phyloP scores from a whole-genome alignment of 2,113 vertebrate species.

The Upupa epops region DNA sequence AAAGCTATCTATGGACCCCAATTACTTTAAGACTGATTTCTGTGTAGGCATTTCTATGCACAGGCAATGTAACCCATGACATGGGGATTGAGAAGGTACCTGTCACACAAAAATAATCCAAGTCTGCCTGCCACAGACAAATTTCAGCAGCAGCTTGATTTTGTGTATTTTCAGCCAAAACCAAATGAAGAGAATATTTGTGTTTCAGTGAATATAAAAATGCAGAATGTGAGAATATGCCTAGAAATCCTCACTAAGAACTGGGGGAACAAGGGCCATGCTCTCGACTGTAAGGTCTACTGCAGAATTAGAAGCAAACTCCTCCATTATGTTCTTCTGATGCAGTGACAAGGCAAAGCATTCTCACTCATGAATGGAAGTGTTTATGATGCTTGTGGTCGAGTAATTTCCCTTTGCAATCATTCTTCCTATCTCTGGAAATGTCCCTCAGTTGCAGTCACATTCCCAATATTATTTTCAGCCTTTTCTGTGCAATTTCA shows the following conservation, averaged over 20 bases:
- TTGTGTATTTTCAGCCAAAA: not conserved
- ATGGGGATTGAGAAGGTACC: not conserved
- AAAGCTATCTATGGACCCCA: not conserved
- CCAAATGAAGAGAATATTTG: not conserved
- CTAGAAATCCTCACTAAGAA: not conserved
- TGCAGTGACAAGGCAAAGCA: not conserved
- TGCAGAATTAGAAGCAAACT: not conserved
- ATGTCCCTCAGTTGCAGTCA: not conserved
- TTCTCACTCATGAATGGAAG: constrained; percentile 25
- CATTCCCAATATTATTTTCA: not conserved
- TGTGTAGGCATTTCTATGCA: not conserved
- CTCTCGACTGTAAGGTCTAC: not conserved
- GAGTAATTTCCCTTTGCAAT: not conserved
- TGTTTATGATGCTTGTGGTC: not conserved
- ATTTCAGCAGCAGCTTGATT: not conserved
- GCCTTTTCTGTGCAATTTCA: constrained; percentile 24
- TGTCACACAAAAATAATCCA: not conserved
- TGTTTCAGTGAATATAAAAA: not conserved
- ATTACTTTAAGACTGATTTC: not conserved
- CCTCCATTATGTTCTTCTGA: not conserved
- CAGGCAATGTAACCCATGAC: not conserved
- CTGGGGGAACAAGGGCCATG: not conserved
- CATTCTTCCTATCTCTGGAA: not conserved
- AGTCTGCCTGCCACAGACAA: not conserved
- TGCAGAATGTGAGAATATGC: not conserved